phyloP scores from a whole-genome alignment of 2,113 vertebrate species.

The Chaenocephalus aceratus region DNA sequence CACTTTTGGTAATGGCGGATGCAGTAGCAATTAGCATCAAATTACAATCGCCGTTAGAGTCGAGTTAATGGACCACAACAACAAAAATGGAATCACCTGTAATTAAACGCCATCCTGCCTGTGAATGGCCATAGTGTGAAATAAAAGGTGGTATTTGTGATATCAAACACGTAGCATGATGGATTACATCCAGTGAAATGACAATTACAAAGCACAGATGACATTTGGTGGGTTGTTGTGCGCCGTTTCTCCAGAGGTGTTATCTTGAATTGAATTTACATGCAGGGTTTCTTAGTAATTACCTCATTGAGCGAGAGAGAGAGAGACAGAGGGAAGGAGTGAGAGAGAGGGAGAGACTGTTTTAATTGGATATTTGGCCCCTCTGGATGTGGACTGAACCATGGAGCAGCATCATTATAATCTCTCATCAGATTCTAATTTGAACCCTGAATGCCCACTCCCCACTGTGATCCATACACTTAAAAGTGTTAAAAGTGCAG shows the following conservation, averaged over 20 bases:
- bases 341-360: slow-evolving; percentile 45
- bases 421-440: slow-evolving; percentile 79
- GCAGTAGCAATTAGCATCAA: slow-evolving; percentile 56
- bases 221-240: slow-evolving; percentile 72
- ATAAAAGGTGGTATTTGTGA: slow-evolving; percentile 49
- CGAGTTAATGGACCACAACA: slow-evolving; percentile 52
- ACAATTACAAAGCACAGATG: slow-evolving; percentile 46
- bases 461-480: slow-evolving; percentile 70
- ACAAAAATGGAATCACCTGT: slow-evolving; percentile 43
- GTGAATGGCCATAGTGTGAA: slow-evolving; percentile 12
- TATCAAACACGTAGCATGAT: slow-evolving; percentile 33
- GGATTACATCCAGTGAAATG: slow-evolving; percentile 52
- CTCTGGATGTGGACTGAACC: slow-evolving; percentile 83
- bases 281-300: slow-evolving; percentile 78
- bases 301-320: slow-evolving; percentile 59
- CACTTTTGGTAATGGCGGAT: slow-evolving; percentile 39
- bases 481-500: slow-evolving; percentile 74
- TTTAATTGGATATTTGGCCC: slow-evolving; percentile 85
- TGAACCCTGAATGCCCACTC: slow-evolving; percentile 77
- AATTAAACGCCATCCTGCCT: slow-evolving; percentile 46
- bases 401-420: slow-evolving; percentile 80
- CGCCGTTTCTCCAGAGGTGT: slow-evolving; percentile 62
- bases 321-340: slow-evolving; percentile 22
- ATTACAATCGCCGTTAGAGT: slow-evolving; percentile 45
- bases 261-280: slow-evolving; percentile 78